A percentile compares a stretch with the other conserved stretches of the same genome.
These are phyloP conservation scores for Actenoides hombroni DNA, from an alignment of 2,113 vertebrate genomes.

Conservation along the genomic window DNA sequence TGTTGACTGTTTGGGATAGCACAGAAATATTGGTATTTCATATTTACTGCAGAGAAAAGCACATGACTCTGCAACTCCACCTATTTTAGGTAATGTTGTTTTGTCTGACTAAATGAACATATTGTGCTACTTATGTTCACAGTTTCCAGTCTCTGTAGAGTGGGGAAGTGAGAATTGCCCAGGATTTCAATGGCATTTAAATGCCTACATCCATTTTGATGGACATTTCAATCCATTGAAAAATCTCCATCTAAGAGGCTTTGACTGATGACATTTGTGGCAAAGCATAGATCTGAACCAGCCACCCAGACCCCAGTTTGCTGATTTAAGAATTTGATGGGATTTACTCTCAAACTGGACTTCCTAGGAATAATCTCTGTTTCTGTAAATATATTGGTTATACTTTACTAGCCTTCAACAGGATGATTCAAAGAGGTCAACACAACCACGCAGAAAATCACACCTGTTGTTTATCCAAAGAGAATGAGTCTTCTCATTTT, in stretches of 20 bases:
- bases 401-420: background rate
- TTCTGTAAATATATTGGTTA: background rate
- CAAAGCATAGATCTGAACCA: background rate
- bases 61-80: background rate
- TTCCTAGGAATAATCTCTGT: background rate
- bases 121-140: background rate
- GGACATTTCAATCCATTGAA: background rate
- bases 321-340: background rate
- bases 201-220: background rate
- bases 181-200: background rate
- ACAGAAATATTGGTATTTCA: background rate
- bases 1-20: background rate
- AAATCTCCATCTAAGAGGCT: background rate
- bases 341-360: background rate
- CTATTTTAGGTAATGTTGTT: background rate
- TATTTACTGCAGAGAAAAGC: background rate
- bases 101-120: background rate
- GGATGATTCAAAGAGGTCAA: background rate
- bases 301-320: background rate
- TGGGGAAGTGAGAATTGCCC: background rate
- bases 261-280: background rate
- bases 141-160: background rate
- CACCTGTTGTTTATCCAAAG: background rate
- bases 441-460: background rate
- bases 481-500: background rate